These are phyloP conservation scores for Andrena dorsata DNA, from an alignment of 2,888 invertebrate genomes.

Conservation along the genomic window DNA sequence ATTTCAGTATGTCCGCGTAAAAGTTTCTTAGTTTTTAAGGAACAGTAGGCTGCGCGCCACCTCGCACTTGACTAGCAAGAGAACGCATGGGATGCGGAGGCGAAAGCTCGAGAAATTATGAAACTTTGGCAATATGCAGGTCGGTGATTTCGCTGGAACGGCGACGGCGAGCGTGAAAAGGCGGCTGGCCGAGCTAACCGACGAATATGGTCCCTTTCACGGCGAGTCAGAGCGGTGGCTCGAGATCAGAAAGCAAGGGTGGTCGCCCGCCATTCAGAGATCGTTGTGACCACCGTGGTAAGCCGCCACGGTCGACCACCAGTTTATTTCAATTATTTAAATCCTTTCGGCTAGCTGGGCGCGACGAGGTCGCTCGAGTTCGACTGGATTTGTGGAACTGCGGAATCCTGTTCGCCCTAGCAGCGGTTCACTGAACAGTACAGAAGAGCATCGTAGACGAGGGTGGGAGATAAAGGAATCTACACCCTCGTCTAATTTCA, in stretches of 20 bases:
- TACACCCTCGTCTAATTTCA: background rate
- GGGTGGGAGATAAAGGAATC: too few relatives aligned
- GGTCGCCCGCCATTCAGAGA: constrained; percentile 36
- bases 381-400: constrained; percentile 62
- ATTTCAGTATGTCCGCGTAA: background rate
- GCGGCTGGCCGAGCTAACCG: background rate
- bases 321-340: constrained; percentile 78
- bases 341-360: constrained; percentile 41
- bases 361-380: constrained; percentile 69
- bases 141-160: too few relatives aligned
- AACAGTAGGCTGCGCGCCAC: too few relatives aligned
- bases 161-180: too few relatives aligned
- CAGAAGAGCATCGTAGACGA: too few relatives aligned
- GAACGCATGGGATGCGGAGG: too few relatives aligned
- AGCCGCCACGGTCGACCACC: constrained; percentile 37
- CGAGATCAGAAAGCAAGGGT: constrained; percentile 27
- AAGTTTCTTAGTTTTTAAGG: background rate
- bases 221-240: background rate
- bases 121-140: too few relatives aligned
- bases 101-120: too few relatives aligned
- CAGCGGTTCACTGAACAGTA: constrained; percentile 42
- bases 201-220: background rate
- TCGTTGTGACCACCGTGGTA: constrained; percentile 15
- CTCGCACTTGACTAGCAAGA: too few relatives aligned
- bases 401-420: constrained; percentile 68